Conservation (phyloP, 1,140 invertebrate genomes). For the Penaeus vannamei region DNA sequence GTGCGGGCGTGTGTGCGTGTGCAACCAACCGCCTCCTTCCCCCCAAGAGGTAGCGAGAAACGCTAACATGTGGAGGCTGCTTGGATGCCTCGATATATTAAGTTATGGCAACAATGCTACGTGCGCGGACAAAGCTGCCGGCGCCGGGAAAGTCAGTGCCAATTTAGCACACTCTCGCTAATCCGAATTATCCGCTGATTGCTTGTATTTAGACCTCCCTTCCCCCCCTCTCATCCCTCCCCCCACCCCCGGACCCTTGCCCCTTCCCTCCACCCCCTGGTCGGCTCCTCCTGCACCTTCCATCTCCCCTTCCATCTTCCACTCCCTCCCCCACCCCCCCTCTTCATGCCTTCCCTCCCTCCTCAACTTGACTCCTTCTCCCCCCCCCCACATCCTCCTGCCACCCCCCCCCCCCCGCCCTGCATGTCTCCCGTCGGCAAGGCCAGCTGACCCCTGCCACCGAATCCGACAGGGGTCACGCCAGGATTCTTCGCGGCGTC, state of each 20-base stretch:
- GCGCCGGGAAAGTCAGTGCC: neutral
- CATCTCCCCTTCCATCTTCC: neutral
- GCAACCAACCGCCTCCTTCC: neutral
- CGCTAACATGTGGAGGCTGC: conserved; percentile 8
- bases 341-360: neutral
- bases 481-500: too few species aligned
- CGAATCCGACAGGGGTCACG: too few species aligned
- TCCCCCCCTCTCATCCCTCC: neutral
- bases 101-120: conserved; percentile 51
- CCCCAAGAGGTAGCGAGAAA: conserved; percentile 35
- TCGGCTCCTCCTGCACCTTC: neutral
- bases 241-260: neutral
- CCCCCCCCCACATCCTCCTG: too few species aligned
- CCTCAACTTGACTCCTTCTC: too few species aligned
- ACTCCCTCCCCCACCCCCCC: neutral
- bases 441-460: too few species aligned
- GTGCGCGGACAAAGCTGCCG: neutral
- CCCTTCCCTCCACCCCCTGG: neutral
- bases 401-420: too few species aligned
- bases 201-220: neutral
- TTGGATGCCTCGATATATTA: conserved; percentile 45
- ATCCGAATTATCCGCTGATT: too few species aligned
- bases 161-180: too few species aligned
- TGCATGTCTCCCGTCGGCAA: too few species aligned
- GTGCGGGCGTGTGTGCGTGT: too few species aligned